Percentiles rank a stretch among this genome's conserved stretches.
phyloP scores from a whole-genome alignment of 2,888 invertebrate genomes.

The Neoitamus cyanurus region DNA sequence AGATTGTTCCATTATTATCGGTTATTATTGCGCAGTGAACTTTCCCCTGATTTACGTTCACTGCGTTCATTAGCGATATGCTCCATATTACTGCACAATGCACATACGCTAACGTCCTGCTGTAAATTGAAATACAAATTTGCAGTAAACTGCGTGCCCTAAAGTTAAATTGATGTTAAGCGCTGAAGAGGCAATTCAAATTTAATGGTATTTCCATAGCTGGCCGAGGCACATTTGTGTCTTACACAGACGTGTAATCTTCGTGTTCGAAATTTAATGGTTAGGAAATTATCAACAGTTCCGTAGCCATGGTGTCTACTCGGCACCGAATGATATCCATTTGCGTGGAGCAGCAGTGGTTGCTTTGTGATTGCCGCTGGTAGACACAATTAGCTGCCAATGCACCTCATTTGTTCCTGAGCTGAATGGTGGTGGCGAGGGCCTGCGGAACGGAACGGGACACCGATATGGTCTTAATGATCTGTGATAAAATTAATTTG shows the following conservation, averaged over 20 bases:
- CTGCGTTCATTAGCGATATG: not conserved
- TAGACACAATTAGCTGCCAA: slow-evolving; percentile 41
- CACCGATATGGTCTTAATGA: slow-evolving; percentile 31
- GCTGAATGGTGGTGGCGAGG: not conserved
- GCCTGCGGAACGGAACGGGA: not conserved
- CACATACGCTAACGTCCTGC: not conserved
- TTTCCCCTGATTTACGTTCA: too few relatives aligned
- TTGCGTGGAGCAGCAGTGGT: slow-evolving; percentile 27
- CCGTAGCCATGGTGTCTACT: not conserved
- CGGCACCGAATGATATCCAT: not conserved
- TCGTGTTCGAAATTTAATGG: slow-evolving; percentile 19
- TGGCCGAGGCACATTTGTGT: not conserved
- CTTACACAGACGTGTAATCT: slow-evolving; percentile 10
- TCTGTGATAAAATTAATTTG: slow-evolving; percentile 43
- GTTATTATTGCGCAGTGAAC: too few relatives aligned
- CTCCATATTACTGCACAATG: too few relatives aligned
- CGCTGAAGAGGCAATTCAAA: not conserved
- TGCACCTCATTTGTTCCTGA: slow-evolving; percentile 30
- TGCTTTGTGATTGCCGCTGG: slow-evolving; percentile 30
- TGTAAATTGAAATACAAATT: not conserved
- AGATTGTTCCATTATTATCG: too few relatives aligned
- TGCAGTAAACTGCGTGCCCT: not conserved
- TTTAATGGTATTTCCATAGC: not conserved
- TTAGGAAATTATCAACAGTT: slow-evolving; percentile 33
- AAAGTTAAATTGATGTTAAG: not conserved